phyloP scores from a whole-genome alignment of 2,888 invertebrate species.

The Tuta absoluta region DNA sequence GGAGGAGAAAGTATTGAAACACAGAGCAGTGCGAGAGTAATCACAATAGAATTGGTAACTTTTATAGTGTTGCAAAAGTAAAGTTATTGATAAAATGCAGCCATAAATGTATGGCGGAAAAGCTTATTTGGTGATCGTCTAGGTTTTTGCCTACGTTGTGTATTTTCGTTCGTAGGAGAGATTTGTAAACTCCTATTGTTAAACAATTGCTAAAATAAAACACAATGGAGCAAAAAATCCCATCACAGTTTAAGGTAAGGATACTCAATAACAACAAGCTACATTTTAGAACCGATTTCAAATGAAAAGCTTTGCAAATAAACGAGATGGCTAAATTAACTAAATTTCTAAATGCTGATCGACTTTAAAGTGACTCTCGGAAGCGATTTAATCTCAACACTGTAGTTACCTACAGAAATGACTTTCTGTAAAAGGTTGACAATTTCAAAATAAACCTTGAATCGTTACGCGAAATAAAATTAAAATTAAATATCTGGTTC shows the following conservation, averaged over 20 bases:
- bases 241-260: neutral
- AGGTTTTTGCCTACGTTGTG: no score
- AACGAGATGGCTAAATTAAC: constrained; percentile 1
- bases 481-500: constrained; percentile 27
- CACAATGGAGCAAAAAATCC: no score
- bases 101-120: no score
- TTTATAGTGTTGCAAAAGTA: no score
- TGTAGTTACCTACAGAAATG: neutral
- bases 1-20: no score
- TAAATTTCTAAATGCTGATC: constrained; percentile 10
- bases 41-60: no score
- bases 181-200: no score
- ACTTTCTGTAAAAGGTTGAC: constrained; percentile 7
- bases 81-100: no score
- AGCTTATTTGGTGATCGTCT: no score
- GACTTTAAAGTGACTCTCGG: neutral
- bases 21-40: no score
- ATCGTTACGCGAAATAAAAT: constrained; percentile 28
- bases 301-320: neutral
- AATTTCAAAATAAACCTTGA: neutral
- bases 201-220: no score
- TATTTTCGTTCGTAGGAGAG: no score
- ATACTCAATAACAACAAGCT: neutral
- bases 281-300: neutral
- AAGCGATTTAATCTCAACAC: constrained; percentile 4